These are phyloP conservation scores for Polyodon spathula DNA, from an alignment of 2,113 vertebrate genomes.

Conservation along the genomic window DNA sequence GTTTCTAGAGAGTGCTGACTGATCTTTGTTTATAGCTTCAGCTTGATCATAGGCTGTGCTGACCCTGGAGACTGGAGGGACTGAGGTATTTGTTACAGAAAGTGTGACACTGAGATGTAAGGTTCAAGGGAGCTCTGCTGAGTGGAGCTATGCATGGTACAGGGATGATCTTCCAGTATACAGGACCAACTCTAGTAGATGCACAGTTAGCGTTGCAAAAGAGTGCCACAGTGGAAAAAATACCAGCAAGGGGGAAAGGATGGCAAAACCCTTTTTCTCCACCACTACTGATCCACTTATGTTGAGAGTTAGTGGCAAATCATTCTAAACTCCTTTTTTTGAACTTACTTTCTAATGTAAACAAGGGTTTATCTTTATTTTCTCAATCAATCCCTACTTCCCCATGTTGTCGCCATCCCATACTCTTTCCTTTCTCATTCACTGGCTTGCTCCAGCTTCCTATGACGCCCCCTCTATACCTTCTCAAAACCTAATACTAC, in stretches of 20 bases:
- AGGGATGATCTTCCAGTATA: slow-evolving; percentile 8
- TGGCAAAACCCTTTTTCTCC: not conserved
- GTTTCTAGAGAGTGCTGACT: too few relatives aligned
- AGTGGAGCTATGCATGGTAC: slow-evolving; percentile 10
- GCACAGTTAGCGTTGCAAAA: slow-evolving; percentile 7
- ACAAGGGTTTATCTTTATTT: too few relatives aligned
- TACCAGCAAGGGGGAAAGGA: slow-evolving; percentile 4
- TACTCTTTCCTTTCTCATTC: too few relatives aligned
- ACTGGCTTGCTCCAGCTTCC: too few relatives aligned
- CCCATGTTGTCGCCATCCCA: too few relatives aligned
- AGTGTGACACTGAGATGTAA: slow-evolving; percentile 10
- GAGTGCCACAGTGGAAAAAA: slow-evolving; percentile 6
- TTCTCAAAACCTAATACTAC: too few relatives aligned
- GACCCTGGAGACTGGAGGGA: slow-evolving; percentile 5
- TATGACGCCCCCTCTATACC: too few relatives aligned
- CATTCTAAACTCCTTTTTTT: too few relatives aligned
- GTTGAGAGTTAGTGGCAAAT: not conserved
- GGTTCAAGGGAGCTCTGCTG: slow-evolving; percentile 6
- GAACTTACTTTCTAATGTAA: too few relatives aligned
- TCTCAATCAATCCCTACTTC: too few relatives aligned
- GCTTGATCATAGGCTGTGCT: not conserved
- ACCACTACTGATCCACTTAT: not conserved
- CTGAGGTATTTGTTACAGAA: slow-evolving; percentile 9
- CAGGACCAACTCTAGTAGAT: not conserved
- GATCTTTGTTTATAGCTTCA: too few relatives aligned